Percentiles rank a stretch among this genome's conserved stretches.
These are phyloP conservation scores for Idaea dimidiata DNA, from an alignment of 2,888 invertebrate genomes.

Conservation along the genomic window DNA sequence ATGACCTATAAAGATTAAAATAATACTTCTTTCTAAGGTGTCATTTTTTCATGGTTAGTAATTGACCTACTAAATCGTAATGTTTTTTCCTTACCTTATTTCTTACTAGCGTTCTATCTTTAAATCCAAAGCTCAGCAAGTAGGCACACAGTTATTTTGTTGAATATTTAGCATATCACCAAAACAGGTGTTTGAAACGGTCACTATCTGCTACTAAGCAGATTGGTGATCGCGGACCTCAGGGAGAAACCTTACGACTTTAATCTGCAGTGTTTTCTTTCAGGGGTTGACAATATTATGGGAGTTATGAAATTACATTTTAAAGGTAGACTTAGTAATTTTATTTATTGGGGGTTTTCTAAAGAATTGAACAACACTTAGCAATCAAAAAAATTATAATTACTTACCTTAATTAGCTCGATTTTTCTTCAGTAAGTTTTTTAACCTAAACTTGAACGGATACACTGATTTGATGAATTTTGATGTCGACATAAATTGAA, in stretches of 20 bases:
- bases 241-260: slow-evolving; percentile 57
- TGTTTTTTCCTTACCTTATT: not conserved
- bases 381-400: too few relatives aligned
- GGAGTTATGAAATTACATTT: not conserved
- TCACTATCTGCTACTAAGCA: slow-evolving; percentile 48
- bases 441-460: too few relatives aligned
- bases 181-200: slow-evolving; percentile 38
- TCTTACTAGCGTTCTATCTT: not conserved
- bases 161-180: slow-evolving; percentile 12
- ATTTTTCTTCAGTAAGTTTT: too few relatives aligned
- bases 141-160: slow-evolving; percentile 6
- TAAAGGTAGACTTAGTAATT: not conserved
- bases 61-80: not conserved
- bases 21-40: not conserved
- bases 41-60: not conserved
- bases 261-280: slow-evolving; percentile 65
- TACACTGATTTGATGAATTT: too few relatives aligned
- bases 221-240: slow-evolving; percentile 46
- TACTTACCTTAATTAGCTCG: too few relatives aligned
- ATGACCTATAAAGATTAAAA: not conserved
- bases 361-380: too few relatives aligned
- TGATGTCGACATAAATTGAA: too few relatives aligned
- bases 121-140: not conserved
- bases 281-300: slow-evolving; percentile 50
- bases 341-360: too few relatives aligned